phyloP scores from a whole-genome alignment of 2,113 vertebrate genomes.

The Ploceus nigricollis region DNA sequence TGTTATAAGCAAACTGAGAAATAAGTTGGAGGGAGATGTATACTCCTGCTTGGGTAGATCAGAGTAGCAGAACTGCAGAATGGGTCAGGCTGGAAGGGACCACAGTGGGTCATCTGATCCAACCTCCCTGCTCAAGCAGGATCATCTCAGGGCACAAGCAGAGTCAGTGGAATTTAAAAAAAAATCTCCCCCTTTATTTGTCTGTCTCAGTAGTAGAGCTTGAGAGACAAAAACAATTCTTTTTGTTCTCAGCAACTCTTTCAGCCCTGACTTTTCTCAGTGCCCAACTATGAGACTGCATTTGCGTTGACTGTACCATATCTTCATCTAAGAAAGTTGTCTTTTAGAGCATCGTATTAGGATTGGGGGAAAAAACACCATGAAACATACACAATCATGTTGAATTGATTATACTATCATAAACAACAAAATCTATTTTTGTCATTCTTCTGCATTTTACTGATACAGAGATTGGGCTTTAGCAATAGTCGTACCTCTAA shows the following conservation, averaged over 20 bases:
- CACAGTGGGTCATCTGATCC: no score
- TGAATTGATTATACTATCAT: neutral
- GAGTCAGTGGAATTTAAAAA: neutral
- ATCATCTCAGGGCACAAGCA: no score
- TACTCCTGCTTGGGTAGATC: neutral
- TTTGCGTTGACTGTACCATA: neutral
- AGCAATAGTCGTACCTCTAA: neutral
- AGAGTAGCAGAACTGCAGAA: neutral
- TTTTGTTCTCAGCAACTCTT: neutral
- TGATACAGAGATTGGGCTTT: neutral
- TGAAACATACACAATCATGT: neutral
- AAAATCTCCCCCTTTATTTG: neutral
- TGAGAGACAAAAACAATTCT: neutral
- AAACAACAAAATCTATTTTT: neutral
- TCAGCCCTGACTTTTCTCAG: neutral
- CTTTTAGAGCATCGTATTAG: neutral
- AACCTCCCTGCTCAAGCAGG: neutral
- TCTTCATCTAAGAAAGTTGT: neutral
- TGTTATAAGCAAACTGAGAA: neutral
- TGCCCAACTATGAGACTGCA: neutral
- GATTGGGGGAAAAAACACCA: accelerated
- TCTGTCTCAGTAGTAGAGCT: neutral
- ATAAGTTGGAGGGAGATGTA: neutral
- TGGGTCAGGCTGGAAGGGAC: neutral
- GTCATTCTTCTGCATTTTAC: neutral